Base-by-base conservation (phyloP, 2,888 invertebrate genomes). In the Zygogramma bicolorata region DNA sequence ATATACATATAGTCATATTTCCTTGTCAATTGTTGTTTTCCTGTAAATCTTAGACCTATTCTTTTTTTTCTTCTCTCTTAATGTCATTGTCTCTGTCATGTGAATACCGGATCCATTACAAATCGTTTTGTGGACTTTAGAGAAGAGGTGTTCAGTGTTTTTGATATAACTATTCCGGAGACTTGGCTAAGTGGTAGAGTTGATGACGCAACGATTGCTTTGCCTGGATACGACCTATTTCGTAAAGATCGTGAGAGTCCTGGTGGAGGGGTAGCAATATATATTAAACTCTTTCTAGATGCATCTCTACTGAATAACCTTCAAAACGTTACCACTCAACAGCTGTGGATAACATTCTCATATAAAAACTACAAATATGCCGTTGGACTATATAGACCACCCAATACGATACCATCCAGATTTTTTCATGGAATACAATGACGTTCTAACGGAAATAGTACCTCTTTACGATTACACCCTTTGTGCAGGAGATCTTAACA, bases 401-500 rank as follows among this genome's bases (percentile, higher is more conserved):
- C 62, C 2, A n/a, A 62, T 42, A 42, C 27, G 15, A 42, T 46
- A 25, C 46, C 27, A 27, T 46, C 40, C 15, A n/a, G 8, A 46
- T 42, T 63, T 63, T 46, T 25, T 46, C 8, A 46, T n/a, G 3
- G 25, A 62, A 62, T 42, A 25, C 27, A 42, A 62, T 42, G 42
- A 62, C 42, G 22, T 38, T 62, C 7, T 40, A 62, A 5, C 40
- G 27, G 20, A 62, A 62, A 40, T 46, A 10, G 42, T 22, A 42
- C 42, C 62, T 6, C 10, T 42, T 42, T 62, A 42, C 27, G 40
- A 42, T 62, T 40, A 62, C 27, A 40, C 40, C 1, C 15, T 62
- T 13, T 62, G 42, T 40, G 62, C 25, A 40, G 62, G 42, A 40
- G 62, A 62, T 42, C 42, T 62, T n/a, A 42, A 62, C 22, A 42